Percentiles rank a stretch among this genome's conserved stretches.
Conservation (phyloP, 2,797 vertebrate species). For the Aplochiton taeniatus region DNA sequence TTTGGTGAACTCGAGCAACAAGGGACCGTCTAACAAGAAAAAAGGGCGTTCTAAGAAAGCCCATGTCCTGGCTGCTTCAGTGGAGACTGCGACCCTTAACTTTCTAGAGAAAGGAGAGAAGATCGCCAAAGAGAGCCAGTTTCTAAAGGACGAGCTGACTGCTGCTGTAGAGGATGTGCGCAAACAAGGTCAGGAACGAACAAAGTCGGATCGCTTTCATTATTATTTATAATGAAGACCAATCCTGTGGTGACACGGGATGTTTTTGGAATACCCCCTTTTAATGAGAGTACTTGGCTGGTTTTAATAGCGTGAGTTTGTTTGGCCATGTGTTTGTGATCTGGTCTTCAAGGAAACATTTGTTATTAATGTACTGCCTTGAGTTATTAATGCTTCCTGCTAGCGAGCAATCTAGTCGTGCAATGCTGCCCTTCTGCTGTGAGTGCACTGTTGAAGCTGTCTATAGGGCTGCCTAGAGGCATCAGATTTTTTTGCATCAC, state of each 20-base stretch:
- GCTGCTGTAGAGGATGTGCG: conserved; percentile 98
- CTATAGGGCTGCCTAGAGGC: conserved; percentile 1
- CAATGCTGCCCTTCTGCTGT: neutral
- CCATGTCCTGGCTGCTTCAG: conserved; percentile 94
- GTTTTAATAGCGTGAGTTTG: too few relatives aligned
- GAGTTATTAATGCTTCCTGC: conserved; percentile 6
- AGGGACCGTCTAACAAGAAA: conserved; percentile 98
- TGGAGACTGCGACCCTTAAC: conserved; percentile 96
- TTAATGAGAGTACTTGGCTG: too few relatives aligned
- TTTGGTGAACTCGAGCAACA: conserved; percentile 96
- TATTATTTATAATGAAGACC: neutral
- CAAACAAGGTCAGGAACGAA: conserved; percentile 85
- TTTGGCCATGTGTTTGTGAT: neutral
- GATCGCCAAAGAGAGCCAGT: conserved; percentile 97
- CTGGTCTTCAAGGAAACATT: neutral
- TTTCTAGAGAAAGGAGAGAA: conserved; percentile 98
- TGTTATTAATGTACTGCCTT: conserved; percentile 21
- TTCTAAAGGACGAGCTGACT: conserved; percentile 94
- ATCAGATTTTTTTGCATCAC: conserved; percentile 15
- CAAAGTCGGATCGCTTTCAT: too few relatives aligned
- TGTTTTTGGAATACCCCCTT: too few relatives aligned
- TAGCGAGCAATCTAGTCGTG: conserved; percentile 13
- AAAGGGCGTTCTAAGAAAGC: conserved; percentile 99
- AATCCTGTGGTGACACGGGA: neutral
- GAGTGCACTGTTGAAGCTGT: conserved; percentile 2